These are phyloP conservation scores for Hofmannophila pseudospretella DNA, from an alignment of 2,888 invertebrate species.

Conservation along the genomic window DNA sequence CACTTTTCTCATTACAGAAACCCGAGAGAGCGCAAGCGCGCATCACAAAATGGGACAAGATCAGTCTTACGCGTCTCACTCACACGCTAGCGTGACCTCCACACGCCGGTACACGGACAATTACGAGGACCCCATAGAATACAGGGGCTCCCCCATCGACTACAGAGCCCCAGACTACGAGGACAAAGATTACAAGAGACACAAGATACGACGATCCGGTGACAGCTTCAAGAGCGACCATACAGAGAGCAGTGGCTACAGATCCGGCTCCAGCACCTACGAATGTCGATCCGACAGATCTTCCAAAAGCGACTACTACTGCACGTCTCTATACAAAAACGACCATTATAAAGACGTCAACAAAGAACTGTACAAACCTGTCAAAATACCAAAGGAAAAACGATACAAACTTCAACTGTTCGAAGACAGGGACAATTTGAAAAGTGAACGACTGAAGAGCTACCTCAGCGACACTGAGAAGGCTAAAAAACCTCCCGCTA, in stretches of 20 bases:
- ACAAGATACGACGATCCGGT: conserved; percentile 52
- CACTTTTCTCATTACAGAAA: conserved; percentile 47
- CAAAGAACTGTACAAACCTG: conserved; percentile 70
- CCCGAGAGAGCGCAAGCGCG: conserved; percentile 42
- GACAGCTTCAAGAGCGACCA: conserved; percentile 68
- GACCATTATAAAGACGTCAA: conserved; percentile 68
- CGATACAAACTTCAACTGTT: conserved; percentile 64
- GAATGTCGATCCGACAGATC: conserved; percentile 63
- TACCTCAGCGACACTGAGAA: conserved; percentile 62
- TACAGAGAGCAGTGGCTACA: conserved; percentile 67
- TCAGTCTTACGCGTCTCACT: conserved; percentile 49
- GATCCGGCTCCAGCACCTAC: conserved; percentile 66
- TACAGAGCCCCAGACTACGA: conserved; percentile 46
- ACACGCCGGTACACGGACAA: conserved; percentile 52
- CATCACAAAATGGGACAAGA: conserved; percentile 66
- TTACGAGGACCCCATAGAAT: conserved; percentile 50
- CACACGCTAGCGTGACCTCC: conserved; percentile 51
- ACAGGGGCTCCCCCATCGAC: conserved; percentile 36
- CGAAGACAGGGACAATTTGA: conserved; percentile 55
- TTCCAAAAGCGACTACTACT: conserved; percentile 60
- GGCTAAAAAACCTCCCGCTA: conserved; percentile 54
- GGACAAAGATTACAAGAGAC: conserved; percentile 48
- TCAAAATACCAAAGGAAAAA: conserved; percentile 70
- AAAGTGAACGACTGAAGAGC: conserved; percentile 50
- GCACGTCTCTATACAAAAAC: conserved; percentile 71